These are phyloP conservation scores for Aphelenchoides fujianensis DNA, from an alignment of 1,140 invertebrate species.

Conservation along the genomic window DNA sequence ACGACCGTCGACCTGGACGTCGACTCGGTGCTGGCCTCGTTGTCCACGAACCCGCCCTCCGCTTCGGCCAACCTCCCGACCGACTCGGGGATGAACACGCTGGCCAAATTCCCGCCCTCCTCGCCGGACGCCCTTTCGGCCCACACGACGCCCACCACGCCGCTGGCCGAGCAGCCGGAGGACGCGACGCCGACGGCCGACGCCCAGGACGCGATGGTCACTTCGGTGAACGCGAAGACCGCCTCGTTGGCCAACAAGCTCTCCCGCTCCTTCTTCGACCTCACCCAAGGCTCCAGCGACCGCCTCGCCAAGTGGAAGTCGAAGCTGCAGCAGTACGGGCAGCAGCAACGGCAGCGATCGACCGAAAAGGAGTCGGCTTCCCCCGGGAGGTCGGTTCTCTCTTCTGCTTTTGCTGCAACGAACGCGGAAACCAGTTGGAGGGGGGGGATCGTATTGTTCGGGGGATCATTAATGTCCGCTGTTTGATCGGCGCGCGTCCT, in stretches of 20 bases:
- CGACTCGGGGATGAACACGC: background rate
- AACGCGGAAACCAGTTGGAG: background rate
- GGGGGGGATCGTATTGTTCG: no score
- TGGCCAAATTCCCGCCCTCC: background rate
- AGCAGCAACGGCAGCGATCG: slow-evolving; percentile 14
- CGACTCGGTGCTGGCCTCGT: background rate
- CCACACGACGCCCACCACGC: background rate
- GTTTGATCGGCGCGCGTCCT: no score
- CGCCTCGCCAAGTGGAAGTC: slow-evolving; percentile 29
- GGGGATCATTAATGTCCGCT: no score
- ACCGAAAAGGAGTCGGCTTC: background rate
- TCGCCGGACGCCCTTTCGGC: background rate
- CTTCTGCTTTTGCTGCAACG: background rate
- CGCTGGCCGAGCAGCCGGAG: background rate
- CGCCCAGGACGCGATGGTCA: slow-evolving; percentile 15
- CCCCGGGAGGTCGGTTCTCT: background rate
- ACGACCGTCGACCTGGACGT: background rate
- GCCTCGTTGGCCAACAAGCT: slow-evolving; percentile 32
- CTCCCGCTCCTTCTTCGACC: slow-evolving; percentile 34
- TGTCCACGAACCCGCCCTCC: background rate
- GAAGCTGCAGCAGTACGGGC: slow-evolving; percentile 28
- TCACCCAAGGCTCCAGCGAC: slow-evolving; percentile 34
- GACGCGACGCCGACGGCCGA: background rate
- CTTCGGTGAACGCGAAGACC: slow-evolving; percentile 15
- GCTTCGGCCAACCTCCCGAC: background rate